Base-by-base conservation (phyloP, 2,113 vertebrate species). In the Pithys albifrons region DNA sequence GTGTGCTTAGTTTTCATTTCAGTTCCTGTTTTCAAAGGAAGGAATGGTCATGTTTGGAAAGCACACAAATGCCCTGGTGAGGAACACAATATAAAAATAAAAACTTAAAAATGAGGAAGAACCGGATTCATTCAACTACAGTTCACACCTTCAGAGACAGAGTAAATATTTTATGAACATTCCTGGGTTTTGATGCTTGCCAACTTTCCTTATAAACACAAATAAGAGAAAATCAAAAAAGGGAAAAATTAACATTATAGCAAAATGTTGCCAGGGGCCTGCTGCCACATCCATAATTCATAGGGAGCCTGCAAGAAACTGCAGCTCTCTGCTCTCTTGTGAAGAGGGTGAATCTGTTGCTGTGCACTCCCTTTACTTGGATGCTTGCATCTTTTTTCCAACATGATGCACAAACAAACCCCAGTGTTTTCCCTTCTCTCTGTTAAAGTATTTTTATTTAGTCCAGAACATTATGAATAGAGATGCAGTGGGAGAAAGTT, bases 251-350 rank as follows among this genome's bases (percentile, higher is more conserved):
- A 92, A 67, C 52, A 78, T 92, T 83, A 57, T 25, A 93, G 69
- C 35, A 75, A 84, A 95, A 93, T 72, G 11, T 87, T 96, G 84
- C 89, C 19, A 4, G 73, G 75, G 86, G 91, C 70, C n/a, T 95
- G 57, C 65, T 92, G 55, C 77, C 19, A 45, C 52, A 93, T 96
- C 52, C 85, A 93, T 95, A 93, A 91, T 92, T 96, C 89, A 93
- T 78, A n/a, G 35, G 12, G 22, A 89, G 31, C 17, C 52, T 81
- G 20, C 73, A 89, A 84, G 74, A 57, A 78, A 4, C 43, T 65
- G 46, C 71, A 87, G 70, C 65, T 94, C 78, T 91, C 52, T 85
- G 24, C 72, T 91, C 62, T 86, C 91, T 59, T 95, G 69, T 92
- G 73, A 85, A 69, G 81, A 41, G 5, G 8, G 39, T 69, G 62